Percentiles rank a stretch among this genome's conserved stretches.
These are phyloP conservation scores for Hedychridium roseum DNA, from an alignment of 2,888 invertebrate species.

Conservation along the genomic window DNA sequence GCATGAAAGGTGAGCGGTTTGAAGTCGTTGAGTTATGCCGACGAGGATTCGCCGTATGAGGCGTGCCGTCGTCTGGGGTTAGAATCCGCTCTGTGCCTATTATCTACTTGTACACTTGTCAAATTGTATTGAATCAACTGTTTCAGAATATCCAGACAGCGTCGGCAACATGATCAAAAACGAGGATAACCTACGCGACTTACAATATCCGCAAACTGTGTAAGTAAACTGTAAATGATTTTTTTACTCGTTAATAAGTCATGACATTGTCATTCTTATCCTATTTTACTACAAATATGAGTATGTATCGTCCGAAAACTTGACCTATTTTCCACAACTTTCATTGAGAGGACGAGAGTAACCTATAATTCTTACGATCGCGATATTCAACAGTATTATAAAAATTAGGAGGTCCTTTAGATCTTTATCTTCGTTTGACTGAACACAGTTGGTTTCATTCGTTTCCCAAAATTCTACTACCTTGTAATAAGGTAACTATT, in stretches of 20 bases:
- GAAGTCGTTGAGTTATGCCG: neutral
- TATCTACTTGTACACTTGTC: conserved; percentile 3
- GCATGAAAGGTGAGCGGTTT: conserved; percentile 30
- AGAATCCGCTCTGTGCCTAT: conserved; percentile 25
- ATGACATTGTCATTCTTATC: too few species aligned
- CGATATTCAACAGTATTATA: too few species aligned
- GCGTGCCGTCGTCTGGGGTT: conserved; percentile 43
- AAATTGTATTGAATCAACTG: conserved; percentile 7
- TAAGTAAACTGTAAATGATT: conserved; percentile 20
- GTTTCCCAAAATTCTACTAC: too few species aligned
- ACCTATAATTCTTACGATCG: too few species aligned
- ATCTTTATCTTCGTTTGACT: too few species aligned
- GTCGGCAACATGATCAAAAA: conserved; percentile 41
- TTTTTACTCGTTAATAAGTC: conserved; percentile 1
- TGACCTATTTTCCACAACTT: too few species aligned
- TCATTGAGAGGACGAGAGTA: too few species aligned
- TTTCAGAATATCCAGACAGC: conserved; percentile 22
- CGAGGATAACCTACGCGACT: conserved; percentile 33
- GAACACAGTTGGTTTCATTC: too few species aligned
- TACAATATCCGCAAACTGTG: conserved; percentile 40
- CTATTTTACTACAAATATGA: too few species aligned
- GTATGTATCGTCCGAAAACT: too few species aligned
- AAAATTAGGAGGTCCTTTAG: too few species aligned
- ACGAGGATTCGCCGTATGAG: conserved; percentile 18
- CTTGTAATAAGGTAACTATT: too few species aligned